Evolutionary conservation across 2,113 vertebrate species (phyloP), one percentile per base, ranked within the genome.

Genomic region (Lasiurus borealis): DNA sequence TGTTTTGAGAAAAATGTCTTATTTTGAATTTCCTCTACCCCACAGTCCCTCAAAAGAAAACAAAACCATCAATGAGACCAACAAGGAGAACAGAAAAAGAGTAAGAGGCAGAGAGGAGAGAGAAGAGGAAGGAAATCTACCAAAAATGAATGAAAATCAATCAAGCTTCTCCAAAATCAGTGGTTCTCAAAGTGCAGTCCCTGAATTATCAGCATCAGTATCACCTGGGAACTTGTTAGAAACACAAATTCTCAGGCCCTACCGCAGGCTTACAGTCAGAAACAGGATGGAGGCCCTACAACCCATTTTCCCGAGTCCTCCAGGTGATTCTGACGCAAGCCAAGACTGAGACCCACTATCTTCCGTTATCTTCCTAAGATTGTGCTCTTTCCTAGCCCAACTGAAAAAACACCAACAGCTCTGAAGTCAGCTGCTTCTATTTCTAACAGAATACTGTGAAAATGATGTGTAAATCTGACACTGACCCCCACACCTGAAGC

Each of bases 401-500:
- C 19, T 14, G 21, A 54, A 29, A 29, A 80, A 40, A 57, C 29
- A 4, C 64, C 44, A 80, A n/a, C 21, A 64, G 19, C 54, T 76
- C 77, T 71, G 46, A 78, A 54, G 29, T 54, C 50, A 23, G 21
- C 34, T 62, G 36, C 40, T 78, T 83, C 59, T 77, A 44, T 50
- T 50, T 77, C n/a, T 62, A 44, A 62, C 19, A 84, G 69, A 88
- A 95, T 31, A 71, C 48, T 76, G 34, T 88, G 71, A 71, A 76
- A 68, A 62, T 64, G n/a, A 18, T 46, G 34, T 29, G 62, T 64
- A 44, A 89, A 64, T 88, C 31, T 23, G 29, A 52, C 54, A 23
- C 27, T 77, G 50, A 92, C 72, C 40, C 19, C 16, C 62, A 72
- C 29, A 54, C 15, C 48, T 44, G 54, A 89, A 54, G 21, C 80